Conservation (phyloP, 2,113 vertebrate species). For the Melanerpes aurifrons region DNA sequence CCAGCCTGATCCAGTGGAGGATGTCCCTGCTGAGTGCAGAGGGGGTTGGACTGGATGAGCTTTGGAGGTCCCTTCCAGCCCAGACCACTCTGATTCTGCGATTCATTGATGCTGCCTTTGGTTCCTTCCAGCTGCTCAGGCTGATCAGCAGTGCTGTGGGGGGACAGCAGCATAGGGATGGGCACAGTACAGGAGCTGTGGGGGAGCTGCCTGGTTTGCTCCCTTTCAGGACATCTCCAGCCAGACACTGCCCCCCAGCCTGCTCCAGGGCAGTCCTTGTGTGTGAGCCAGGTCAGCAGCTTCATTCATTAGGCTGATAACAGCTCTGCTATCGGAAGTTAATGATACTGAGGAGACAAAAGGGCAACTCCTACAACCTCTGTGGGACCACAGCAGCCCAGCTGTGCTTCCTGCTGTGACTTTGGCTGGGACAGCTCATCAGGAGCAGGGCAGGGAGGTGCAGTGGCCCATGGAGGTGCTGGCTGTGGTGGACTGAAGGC, state of each 20-base stretch:
- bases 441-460: background rate
- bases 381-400: background rate
- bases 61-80: too few species aligned
- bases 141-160: background rate
- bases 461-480: background rate
- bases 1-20: too few species aligned
- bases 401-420: background rate
- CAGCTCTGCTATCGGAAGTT: background rate
- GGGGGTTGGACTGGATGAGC: too few species aligned
- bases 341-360: background rate
- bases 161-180: background rate
- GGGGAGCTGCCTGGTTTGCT: background rate
- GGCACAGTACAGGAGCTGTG: background rate
- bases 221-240: background rate
- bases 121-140: accelerated
- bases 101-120: background rate
- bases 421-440: accelerated
- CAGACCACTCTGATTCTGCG: too few species aligned
- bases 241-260: accelerated
- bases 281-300: accelerated
- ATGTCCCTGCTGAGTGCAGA: too few species aligned
- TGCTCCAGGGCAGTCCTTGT: accelerated
- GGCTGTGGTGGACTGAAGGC: too few species aligned
- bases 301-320: background rate
- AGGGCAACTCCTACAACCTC: background rate